Evolutionary conservation across 2,797 vertebrate genomes (phyloP), one percentile per base, ranked within the genome.

Genomic region (Gobio occitaniae): DNA sequence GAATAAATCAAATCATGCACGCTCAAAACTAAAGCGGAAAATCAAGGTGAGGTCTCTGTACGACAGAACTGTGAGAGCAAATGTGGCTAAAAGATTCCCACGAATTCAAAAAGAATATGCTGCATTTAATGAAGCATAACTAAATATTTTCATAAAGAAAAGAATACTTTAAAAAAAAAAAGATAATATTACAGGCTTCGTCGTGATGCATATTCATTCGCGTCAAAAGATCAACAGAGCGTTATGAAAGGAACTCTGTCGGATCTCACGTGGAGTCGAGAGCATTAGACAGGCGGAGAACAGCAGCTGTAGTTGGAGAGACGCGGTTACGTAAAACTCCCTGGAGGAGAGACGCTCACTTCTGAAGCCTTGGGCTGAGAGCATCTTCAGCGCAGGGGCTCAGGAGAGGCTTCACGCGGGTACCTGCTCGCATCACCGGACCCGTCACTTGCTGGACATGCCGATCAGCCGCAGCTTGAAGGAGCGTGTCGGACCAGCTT

Each of bases 1-100:
- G 63, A 83, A 52, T 75, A 75, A 87, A 88, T 88, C 86, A 86
- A 79, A 88, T 79, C 81, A 68, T 47, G 17, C 86, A 78, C 16
- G 50, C 84, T 82, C 81, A 54, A 86, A 87, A 68, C 52, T 47
- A 74, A 69, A 59, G 48, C 52, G 50, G 38, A 41, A 86, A 83
- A 80, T 74, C 48, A 79, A 54, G 52, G 9, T 59, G 41, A 75
- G 59, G 38, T 59, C 38, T 84, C 65, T 21, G 16, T 48, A 50
- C 16, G n/a, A 61, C 74, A 38, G 54, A 63, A 85, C 0, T 11
- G 29, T 0, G 0, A 10, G 2, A 70, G n/a, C 19, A 54, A 80
- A 80, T 11, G 63, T 1, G 3, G 3, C 41, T 47, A 4, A 56
- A 70, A 61, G 1, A 71, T 15, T 16, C 50, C 6, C 36, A 81